phyloP scores from a whole-genome alignment of 2,797 vertebrate genomes.

The Typhlichthys eigenmanni region DNA sequence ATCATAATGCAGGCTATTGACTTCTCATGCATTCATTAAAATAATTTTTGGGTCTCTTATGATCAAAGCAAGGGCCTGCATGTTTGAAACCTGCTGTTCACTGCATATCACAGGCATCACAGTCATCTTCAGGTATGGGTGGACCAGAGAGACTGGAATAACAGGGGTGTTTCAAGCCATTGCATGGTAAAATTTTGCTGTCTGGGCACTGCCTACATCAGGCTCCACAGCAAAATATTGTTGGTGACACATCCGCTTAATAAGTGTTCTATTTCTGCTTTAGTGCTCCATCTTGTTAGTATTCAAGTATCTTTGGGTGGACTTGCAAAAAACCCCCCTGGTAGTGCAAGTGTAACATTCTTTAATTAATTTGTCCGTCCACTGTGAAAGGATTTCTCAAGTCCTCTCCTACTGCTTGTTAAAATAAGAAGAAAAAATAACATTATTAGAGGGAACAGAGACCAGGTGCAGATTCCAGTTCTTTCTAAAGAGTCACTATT shows the following conservation, averaged over 20 bases:
- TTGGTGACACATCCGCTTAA: too few relatives aligned
- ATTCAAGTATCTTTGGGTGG: too few relatives aligned
- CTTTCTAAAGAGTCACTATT: conserved; percentile 10
- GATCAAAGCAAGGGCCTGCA: conserved; percentile 1
- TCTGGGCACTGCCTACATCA: too few relatives aligned
- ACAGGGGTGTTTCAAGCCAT: too few relatives aligned
- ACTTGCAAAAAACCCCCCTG: conserved; percentile 23
- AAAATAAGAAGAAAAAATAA: conserved; percentile 19
- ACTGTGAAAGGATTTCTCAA: conserved; percentile 44
- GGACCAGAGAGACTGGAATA: too few relatives aligned
- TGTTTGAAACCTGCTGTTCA: conserved; percentile 6
- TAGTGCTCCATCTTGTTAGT: too few relatives aligned
- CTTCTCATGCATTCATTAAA: conserved; percentile 11
- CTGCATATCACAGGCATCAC: conserved; percentile 1
- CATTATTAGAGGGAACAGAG: conserved; percentile 47
- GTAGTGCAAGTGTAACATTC: conserved; percentile 46
- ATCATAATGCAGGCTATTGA: background rate
- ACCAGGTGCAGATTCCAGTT: conserved; percentile 49
- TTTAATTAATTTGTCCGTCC: conserved; percentile 47
- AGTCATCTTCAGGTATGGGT: conserved; percentile 3
- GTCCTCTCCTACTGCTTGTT: conserved; percentile 37
- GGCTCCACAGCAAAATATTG: too few relatives aligned
- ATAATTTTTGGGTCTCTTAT: conserved; percentile 5
- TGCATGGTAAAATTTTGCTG: too few relatives aligned
- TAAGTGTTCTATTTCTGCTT: too few relatives aligned